A percentile compares a stretch with the other conserved stretches of the same genome.
Evolutionary conservation across 2,888 invertebrate genomes (phyloP).

Genomic region (Drosophila rubida): DNA sequence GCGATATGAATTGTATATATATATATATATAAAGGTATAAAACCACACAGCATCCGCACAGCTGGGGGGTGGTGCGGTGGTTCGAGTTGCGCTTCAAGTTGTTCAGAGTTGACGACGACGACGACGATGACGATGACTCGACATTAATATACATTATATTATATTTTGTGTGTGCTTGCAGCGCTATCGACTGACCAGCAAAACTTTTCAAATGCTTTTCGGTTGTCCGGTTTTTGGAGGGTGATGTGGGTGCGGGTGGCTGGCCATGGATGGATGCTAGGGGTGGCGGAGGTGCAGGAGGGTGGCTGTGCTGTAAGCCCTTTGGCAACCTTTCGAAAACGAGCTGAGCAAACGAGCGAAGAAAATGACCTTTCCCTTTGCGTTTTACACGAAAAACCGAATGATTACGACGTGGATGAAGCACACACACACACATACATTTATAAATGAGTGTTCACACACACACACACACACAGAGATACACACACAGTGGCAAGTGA

Average conservation of each 20-base stretch:
- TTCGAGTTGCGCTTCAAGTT: conserved; percentile 53
- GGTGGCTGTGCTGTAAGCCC: conserved; percentile 58
- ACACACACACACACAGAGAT: conserved; percentile 26
- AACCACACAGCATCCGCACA: conserved; percentile 59
- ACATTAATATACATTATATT: conserved; percentile 75
- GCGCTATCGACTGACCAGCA: conserved; percentile 74
- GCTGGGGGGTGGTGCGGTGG: conserved; percentile 21
- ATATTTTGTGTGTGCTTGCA: conserved; percentile 30
- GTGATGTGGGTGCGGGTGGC: neutral
- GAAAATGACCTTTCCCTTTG: conserved; percentile 78
- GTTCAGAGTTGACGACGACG: conserved; percentile 62
- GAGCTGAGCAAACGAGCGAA: conserved; percentile 68
- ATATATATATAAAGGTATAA: conserved; percentile 55
- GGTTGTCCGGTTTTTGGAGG: conserved; percentile 18
- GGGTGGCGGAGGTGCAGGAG: neutral
- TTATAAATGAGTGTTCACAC: conserved; percentile 7
- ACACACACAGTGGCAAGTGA: conserved; percentile 19
- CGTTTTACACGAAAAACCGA: conserved; percentile 69
- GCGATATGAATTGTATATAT: conserved; percentile 30
- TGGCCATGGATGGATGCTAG: neutral
- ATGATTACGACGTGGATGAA: conserved; percentile 61
- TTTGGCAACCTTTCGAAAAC: conserved; percentile 75
- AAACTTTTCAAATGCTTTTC: conserved; percentile 68
- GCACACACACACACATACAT: conserved; percentile 14
- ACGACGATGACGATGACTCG: conserved; percentile 76